Evolutionary conservation across 2,113 vertebrate species (phyloP).

Genomic region (Elaphurus davidianus): DNA sequence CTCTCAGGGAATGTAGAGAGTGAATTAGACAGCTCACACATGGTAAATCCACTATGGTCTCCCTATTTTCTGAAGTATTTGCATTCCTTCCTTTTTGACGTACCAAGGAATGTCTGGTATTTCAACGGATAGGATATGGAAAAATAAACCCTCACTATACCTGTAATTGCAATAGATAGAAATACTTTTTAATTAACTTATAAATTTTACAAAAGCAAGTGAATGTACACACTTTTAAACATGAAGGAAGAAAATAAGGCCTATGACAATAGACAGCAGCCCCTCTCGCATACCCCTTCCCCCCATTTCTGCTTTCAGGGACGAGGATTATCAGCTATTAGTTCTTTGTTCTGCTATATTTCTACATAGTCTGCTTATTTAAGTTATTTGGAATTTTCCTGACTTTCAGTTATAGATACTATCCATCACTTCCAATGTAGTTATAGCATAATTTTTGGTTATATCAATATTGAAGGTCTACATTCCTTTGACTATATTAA

Average conservation of each 20-base stretch:
- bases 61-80: neutral
- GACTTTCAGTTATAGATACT: neutral
- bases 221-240: neutral
- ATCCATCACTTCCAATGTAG: neutral
- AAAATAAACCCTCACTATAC: slow-evolving; percentile 15
- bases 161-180: neutral
- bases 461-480: neutral
- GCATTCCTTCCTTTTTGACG: neutral
- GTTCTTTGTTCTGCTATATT: neutral
- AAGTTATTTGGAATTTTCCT: neutral
- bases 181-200: neutral
- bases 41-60: neutral
- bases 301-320: neutral
- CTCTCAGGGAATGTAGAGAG: neutral
- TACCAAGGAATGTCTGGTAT: slow-evolving; percentile 9
- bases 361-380: neutral
- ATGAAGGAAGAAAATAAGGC: neutral
- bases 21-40: neutral
- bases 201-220: neutral
- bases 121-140: neutral
- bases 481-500: neutral
- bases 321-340: neutral
- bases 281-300: fast-evolving
- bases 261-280: neutral
- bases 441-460: neutral